Percentiles rank a stretch among this genome's conserved stretches.
These are phyloP conservation scores for Chroicocephalus ridibundus DNA, from an alignment of 2,113 vertebrate genomes.

Conservation along the genomic window DNA sequence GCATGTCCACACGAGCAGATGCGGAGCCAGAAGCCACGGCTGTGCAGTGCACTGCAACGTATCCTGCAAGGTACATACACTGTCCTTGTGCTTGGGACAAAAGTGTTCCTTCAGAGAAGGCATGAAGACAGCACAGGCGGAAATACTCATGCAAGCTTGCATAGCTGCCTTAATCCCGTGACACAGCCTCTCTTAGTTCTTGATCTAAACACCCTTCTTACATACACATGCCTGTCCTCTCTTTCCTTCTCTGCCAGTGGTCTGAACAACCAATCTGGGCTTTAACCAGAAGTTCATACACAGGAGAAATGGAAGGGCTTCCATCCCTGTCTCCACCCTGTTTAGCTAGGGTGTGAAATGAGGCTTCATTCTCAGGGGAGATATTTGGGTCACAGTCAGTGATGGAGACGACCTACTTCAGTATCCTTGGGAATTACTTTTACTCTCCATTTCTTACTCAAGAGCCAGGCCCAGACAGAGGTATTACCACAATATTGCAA, in stretches of 20 bases:
- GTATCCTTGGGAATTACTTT: constrained; percentile 29
- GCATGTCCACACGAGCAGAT: fast-evolving
- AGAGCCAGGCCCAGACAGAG: not conserved
- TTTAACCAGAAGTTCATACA: not conserved
- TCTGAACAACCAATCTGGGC: not conserved
- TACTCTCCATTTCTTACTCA: constrained; percentile 26
- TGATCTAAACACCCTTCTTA: not conserved
- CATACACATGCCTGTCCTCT: not conserved
- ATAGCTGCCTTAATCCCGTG: not conserved
- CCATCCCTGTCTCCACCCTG: not conserved
- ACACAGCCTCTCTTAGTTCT: not conserved
- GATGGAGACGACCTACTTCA: constrained; percentile 46
- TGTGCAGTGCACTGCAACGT: not conserved
- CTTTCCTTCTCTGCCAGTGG: not conserved
- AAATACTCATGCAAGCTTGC: not conserved
- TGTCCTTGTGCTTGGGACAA: not conserved
- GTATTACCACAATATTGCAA: constrained; percentile 2
- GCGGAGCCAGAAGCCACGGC: not conserved
- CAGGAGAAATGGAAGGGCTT: not conserved
- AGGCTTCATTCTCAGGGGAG: constrained; percentile 11
- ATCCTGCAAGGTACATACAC: not conserved
- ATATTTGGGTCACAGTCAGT: constrained; percentile 23
- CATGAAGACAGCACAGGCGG: not conserved
- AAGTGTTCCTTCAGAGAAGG: not conserved
- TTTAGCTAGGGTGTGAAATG: constrained; percentile 3